These are phyloP conservation scores for Nebria salina DNA, from an alignment of 2,888 invertebrate genomes.

Conservation along the genomic window DNA sequence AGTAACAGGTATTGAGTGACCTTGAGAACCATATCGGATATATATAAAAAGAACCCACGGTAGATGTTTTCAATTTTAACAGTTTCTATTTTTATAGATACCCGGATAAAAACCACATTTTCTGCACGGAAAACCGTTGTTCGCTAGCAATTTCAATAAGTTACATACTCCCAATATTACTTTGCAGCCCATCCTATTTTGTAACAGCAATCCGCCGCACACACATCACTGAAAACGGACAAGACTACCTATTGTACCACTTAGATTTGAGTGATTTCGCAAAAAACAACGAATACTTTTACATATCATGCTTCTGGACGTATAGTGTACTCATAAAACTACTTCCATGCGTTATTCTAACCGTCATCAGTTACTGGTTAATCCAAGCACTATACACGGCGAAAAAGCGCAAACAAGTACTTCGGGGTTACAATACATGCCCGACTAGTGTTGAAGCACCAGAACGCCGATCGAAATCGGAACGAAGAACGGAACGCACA, in stretches of 20 bases:
- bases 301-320: constrained; percentile 79
- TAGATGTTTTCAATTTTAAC: background rate
- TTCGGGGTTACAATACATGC: constrained; percentile 72
- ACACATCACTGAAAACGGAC: constrained; percentile 66
- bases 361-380: constrained; percentile 76
- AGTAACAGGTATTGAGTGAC: too few species aligned
- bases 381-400: constrained; percentile 79
- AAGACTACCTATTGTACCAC: constrained; percentile 70
- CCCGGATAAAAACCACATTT: constrained; percentile 77
- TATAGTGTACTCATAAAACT: constrained; percentile 84
- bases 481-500: constrained; percentile 84
- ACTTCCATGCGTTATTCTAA: constrained; percentile 80
- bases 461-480: constrained; percentile 65
- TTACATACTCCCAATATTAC: constrained; percentile 78
- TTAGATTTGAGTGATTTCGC: constrained; percentile 63
- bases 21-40: too few species aligned
- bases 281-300: constrained; percentile 58
- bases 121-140: constrained; percentile 82
- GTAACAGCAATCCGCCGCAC: constrained; percentile 71
- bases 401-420: constrained; percentile 76
- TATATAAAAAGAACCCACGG: too few species aligned
- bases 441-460: constrained; percentile 61
- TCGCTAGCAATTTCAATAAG: constrained; percentile 79
- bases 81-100: constrained; percentile 65
- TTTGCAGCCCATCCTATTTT: constrained; percentile 86